Conservation (phyloP, 2,113 vertebrate species). For the Ptyas mucosa region DNA sequence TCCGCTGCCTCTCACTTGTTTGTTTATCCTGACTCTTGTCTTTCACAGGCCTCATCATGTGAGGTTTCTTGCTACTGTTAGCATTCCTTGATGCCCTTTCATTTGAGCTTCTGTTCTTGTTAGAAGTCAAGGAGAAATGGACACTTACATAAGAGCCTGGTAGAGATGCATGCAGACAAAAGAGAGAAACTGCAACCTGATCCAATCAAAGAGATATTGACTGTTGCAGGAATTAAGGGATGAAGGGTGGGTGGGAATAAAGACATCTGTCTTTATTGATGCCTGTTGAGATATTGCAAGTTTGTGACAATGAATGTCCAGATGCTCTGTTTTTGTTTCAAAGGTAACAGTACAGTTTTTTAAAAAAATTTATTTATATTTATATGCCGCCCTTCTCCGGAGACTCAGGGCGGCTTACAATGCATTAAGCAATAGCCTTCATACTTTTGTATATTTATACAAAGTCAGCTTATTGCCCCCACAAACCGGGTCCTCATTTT, state of each 20-base stretch:
- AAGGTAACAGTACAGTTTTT: not conserved
- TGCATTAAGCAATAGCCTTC: no score
- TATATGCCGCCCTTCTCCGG: no score
- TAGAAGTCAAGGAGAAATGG: conserved; percentile 13
- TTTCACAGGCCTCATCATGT: not conserved
- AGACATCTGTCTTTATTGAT: not conserved
- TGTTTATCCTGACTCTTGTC: not conserved
- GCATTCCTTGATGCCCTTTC: not conserved
- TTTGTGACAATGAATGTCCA: not conserved
- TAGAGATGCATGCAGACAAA: not conserved
- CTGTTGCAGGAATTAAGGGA: not conserved
- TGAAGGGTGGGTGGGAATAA: not conserved
- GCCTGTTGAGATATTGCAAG: not conserved
- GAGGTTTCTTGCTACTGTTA: not conserved
- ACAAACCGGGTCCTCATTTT: no score
- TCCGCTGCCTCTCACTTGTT: not conserved
- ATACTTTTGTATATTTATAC: no score
- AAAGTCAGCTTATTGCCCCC: no score
- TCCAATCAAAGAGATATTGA: not conserved
- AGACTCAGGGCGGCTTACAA: no score
- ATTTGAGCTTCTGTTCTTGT: not conserved
- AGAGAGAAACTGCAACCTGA: not conserved
- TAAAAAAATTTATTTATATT: no score
- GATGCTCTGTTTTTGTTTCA: not conserved
- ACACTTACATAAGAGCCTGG: not conserved